Conservation (phyloP, 2,113 vertebrate species). For the Erinaceus europaeus region DNA sequence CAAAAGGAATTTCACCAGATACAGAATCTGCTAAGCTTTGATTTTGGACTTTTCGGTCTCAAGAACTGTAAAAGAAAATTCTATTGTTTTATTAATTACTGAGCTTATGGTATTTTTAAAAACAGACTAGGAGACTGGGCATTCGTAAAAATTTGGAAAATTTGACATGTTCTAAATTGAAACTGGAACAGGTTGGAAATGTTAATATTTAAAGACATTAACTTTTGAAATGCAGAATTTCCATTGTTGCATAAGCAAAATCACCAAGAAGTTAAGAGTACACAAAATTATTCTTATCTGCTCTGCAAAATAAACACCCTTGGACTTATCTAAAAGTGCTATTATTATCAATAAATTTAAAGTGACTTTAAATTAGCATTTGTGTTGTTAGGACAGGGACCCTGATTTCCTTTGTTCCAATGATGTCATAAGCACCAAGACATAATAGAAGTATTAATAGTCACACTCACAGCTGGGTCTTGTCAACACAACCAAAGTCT, state of each 20-base stretch:
- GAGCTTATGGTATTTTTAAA: not conserved
- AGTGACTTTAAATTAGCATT: conserved; percentile 35
- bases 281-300: conserved; percentile 1
- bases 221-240: not conserved
- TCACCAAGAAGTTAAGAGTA: too few species aligned
- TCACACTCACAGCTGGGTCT: conserved; percentile 65
- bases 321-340: conserved; percentile 21
- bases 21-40: not conserved
- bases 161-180: not conserved
- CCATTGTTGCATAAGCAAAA: not conserved
- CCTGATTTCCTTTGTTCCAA: conserved; percentile 5
- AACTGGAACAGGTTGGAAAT: not conserved
- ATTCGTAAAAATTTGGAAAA: not conserved
- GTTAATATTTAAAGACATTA: not conserved
- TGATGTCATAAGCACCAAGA: conserved; percentile 26
- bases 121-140: not conserved
- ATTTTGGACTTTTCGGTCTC: not conserved
- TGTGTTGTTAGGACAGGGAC: conserved; percentile 20
- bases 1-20: not conserved
- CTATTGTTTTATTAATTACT: not conserved
- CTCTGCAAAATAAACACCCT: not conserved
- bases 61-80: not conserved
- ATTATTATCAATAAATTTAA: conserved; percentile 33
- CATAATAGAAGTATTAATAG: conserved; percentile 46
- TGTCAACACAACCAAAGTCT: conserved; percentile 59